phyloP scores from a whole-genome alignment of 2,113 vertebrate species.

The Laterallus jamaicensis region DNA sequence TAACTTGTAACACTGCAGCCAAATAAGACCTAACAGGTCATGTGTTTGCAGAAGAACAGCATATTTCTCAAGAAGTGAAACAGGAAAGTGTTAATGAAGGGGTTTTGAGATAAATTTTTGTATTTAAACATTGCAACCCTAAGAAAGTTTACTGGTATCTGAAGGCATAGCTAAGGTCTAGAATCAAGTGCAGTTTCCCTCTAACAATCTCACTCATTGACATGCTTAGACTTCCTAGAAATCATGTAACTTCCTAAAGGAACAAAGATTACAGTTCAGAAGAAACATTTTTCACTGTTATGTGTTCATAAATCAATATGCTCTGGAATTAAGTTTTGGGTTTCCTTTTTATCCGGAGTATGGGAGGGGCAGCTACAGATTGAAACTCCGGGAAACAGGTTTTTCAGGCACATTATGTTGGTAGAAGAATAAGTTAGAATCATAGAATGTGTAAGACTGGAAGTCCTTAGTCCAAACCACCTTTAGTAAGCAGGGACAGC shows the following conservation, averaged over 20 bases:
- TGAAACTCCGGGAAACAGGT: neutral
- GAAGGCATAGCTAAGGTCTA: neutral
- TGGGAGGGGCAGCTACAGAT: neutral
- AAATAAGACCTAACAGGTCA: neutral
- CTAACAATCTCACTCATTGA: neutral
- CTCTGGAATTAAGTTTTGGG: neutral
- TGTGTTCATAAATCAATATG: neutral
- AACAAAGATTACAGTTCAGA: neutral
- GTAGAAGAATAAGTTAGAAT: neutral
- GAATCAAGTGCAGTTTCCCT: neutral
- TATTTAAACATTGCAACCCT: neutral
- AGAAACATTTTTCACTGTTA: neutral
- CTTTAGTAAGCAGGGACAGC: no score
- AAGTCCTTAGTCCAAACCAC: no score
- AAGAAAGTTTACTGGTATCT: neutral
- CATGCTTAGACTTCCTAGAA: neutral
- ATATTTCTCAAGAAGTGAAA: neutral
- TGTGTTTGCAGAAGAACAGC: neutral
- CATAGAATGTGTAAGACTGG: no score
- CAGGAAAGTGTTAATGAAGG: neutral
- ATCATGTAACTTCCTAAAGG: neutral
- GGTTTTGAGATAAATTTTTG: neutral
- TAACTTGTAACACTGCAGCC: neutral
- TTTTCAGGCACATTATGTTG: neutral
- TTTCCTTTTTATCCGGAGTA: neutral